These are phyloP conservation scores for Cyprinodon brontotheroides DNA, from an alignment of 2,113 vertebrate genomes.

Conservation along the genomic window DNA sequence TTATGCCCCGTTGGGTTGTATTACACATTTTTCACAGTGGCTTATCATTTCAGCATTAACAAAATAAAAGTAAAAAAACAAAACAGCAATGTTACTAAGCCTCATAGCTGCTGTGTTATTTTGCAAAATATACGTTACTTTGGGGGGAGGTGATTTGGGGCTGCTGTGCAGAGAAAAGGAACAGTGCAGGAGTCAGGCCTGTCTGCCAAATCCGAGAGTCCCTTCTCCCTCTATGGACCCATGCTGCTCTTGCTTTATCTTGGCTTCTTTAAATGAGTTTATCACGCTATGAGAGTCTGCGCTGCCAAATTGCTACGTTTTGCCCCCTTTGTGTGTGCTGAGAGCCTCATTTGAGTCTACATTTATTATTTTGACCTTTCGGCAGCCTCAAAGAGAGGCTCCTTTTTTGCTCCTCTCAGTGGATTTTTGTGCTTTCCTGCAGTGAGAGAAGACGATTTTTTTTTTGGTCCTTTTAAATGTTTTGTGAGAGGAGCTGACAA, in stretches of 20 bases:
- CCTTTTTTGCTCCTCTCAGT: constrained; percentile 68
- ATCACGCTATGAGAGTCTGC: constrained; percentile 83
- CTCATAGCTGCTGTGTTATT: constrained; percentile 8
- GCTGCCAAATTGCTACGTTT: constrained; percentile 84
- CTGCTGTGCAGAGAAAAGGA: constrained; percentile 56
- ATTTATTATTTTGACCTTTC: constrained; percentile 92
- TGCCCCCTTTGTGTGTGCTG: constrained; percentile 79
- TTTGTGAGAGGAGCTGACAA: constrained; percentile 79
- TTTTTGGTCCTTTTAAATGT: constrained; percentile 61
- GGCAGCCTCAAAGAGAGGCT: constrained; percentile 79
- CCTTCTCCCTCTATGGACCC: constrained; percentile 75
- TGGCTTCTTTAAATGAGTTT: constrained; percentile 84
- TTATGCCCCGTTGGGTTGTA: not conserved
- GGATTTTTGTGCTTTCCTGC: constrained; percentile 77
- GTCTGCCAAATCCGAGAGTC: constrained; percentile 79
- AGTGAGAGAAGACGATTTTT: constrained; percentile 70
- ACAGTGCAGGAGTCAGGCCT: constrained; percentile 73
- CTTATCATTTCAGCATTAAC: not conserved
- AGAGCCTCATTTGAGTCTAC: constrained; percentile 86
- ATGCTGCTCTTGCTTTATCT: constrained; percentile 83
- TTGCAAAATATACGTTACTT: constrained; percentile 16
- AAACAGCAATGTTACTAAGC: constrained; percentile 1
- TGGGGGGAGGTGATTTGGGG: constrained; percentile 23
- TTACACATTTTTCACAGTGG: not conserved
- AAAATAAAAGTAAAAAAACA: not conserved